Evolutionary conservation across 2,797 vertebrate genomes (phyloP), one percentile per base, ranked within the genome.

Genomic region (Neoniphon sammara): DNA sequence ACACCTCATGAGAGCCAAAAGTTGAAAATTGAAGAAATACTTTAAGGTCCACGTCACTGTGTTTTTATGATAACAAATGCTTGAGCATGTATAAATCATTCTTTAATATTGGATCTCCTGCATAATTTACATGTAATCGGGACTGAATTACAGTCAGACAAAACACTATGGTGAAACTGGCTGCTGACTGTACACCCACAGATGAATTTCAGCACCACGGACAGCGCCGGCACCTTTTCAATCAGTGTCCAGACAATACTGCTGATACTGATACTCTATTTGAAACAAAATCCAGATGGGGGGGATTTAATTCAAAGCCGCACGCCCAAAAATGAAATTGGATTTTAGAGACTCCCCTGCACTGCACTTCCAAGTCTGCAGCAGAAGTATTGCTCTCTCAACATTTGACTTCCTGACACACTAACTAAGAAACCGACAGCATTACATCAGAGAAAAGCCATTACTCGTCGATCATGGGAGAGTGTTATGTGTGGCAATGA

Each of bases 401-500:
- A 83, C 82, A 82, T 88, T 80, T 86, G 81, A 86, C 88, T 87
- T 66, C 67, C 79, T 87, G 80, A 85, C 84, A 84, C 77, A 63
- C 71, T 72, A 82, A 87, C 84, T 58, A 71, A 83, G 82, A 85
- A 77, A 80, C 47, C 31, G 20, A 4, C 30, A 2, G 81, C 76
- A 42, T 87, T 85, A 85, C 84, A 89, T 89, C 88, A 74, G 77
- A 77, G 59, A 54, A 66, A 77, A 84, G 75, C 83, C 84, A 88
- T 92, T 89, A 87, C 82, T 89, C 83, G 71, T 68, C 17, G n/a
- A 78, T 66, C 17, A 82, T 73, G 83, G 75, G 70, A 72, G 80
- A 89, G 80, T 63, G 87, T 87, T 88, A 84, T 85, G 83, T 75
- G 88, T 84, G 85, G 81, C 87, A 88, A 86, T 82, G 89, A 78